A percentile compares a stretch with the other conserved stretches of the same genome.
Conservation (phyloP, 1,140 invertebrate genomes). For the Trissolcus basalis region DNA sequence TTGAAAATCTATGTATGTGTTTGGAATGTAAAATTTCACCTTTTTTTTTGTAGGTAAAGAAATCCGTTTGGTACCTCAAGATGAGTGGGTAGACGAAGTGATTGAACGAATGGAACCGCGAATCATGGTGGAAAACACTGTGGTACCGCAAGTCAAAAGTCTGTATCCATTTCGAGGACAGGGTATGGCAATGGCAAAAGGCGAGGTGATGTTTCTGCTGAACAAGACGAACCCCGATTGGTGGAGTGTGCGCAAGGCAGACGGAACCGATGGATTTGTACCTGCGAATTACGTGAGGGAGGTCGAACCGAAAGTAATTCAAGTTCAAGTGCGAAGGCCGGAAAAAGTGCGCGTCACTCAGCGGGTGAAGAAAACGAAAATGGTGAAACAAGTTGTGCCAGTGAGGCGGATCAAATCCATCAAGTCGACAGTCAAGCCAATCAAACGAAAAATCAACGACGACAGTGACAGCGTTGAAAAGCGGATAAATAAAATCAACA, state of each 20-base stretch:
- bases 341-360: slow-evolving; percentile 89
- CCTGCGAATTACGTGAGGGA: slow-evolving; percentile 98
- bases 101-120: slow-evolving; percentile 89
- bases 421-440: slow-evolving; percentile 74
- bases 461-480: slow-evolving; percentile 89
- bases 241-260: slow-evolving; percentile 96
- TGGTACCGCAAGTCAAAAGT: slow-evolving; percentile 92
- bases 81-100: slow-evolving; percentile 93
- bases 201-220: slow-evolving; percentile 91
- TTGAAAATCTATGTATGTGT: too few species aligned
- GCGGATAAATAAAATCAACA: slow-evolving; percentile 86
- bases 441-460: slow-evolving; percentile 76
- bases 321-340: slow-evolving; percentile 88
- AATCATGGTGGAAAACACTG: slow-evolving; percentile 89
- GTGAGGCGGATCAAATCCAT: slow-evolving; percentile 80
- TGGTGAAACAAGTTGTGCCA: slow-evolving; percentile 89
- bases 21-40: neutral
- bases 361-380: slow-evolving; percentile 91
- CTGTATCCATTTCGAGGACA: slow-evolving; percentile 95
- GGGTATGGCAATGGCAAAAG: slow-evolving; percentile 94
- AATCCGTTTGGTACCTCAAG: slow-evolving; percentile 87
- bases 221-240: slow-evolving; percentile 98
- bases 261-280: slow-evolving; percentile 96
- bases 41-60: slow-evolving; percentile 76
- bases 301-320: slow-evolving; percentile 90